Evolutionary conservation across 2,888 invertebrate species (phyloP).

Genomic region (Ganaspis brasiliensis): DNA sequence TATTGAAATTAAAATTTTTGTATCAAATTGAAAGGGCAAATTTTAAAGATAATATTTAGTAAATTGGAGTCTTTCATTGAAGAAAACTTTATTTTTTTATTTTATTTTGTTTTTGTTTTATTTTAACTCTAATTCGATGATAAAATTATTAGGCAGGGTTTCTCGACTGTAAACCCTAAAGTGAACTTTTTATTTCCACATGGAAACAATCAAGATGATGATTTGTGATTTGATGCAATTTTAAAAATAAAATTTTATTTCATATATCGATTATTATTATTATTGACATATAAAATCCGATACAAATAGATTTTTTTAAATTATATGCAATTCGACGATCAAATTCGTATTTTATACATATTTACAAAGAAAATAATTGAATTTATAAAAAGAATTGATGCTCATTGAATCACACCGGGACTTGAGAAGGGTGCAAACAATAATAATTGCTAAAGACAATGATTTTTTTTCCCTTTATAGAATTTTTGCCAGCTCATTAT

Average conservation of each 20-base stretch:
- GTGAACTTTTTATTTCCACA: background rate
- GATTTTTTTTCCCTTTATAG: background rate
- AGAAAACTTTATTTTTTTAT: too few species aligned
- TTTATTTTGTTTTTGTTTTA: background rate
- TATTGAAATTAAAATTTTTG: too few species aligned
- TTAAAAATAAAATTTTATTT: too few species aligned
- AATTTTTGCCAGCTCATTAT: slow-evolving; percentile 6
- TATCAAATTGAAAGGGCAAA: too few species aligned
- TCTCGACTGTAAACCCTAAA: background rate
- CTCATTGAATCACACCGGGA: slow-evolving; percentile 36
- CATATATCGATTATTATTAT: too few species aligned
- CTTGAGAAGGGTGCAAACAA: slow-evolving; percentile 19
- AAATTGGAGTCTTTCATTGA: too few species aligned
- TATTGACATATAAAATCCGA: background rate
- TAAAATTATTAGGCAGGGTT: background rate
- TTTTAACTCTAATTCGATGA: slow-evolving; percentile 13
- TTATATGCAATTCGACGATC: background rate
- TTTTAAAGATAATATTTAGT: too few species aligned
- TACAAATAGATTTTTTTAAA: background rate
- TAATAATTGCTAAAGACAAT: background rate
- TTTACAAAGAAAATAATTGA: background rate
- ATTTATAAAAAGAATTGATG: too few species aligned
- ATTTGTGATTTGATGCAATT: too few species aligned
- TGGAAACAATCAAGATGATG: too few species aligned
- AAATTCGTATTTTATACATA: slow-evolving; percentile 3